Evolutionary conservation across 2,888 invertebrate genomes (phyloP), one percentile per base, ranked within the genome.

Genomic region (Hecatera dysodea): DNA sequence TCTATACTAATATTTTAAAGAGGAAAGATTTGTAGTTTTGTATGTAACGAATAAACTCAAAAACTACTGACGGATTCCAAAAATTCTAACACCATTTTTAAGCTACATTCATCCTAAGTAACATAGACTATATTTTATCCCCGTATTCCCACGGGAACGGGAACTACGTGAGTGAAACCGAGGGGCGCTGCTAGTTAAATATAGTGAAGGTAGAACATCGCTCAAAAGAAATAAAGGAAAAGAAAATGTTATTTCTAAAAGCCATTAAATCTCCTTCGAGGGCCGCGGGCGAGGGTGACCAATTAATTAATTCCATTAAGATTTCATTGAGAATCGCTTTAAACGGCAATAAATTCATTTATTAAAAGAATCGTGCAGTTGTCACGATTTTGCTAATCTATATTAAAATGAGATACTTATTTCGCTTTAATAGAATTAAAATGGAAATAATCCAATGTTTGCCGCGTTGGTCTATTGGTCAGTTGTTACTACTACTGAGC

Each of bases 221-320:
- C 17, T 64, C 39, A 67, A 46, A 22, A 12, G 24, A 68, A 61
- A 22, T 44, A 27, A 36, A 61, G n/a, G 29, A 46, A 57, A 39
- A 27, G 15, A 24, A 59, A 33, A 48, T 5, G 17, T 36, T n/a
- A 55, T 42, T 42, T 42, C 12, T 57, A 7, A 12, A 75, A 57
- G 44, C 50, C 62, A 76, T 76, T 74, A 69, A 52, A 69, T 62
- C 27, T 52, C 27, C 29, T 12, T 7, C 9, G 56, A 52, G 46
- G 19, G 39, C 66, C 19, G 55, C 48, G 42, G 19, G 29, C 17
- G 50, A 44, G 46, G 39, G 39, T 46, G 42, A 46, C 46, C 63
- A 27, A 75, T 63, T 27, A 70, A 70, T 60, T 70, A n/a, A 63
- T 71, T 46, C n/a, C 36, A 63, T 59, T 62, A 59, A 33, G 46